Conservation (phyloP, 1,140 invertebrate genomes). For the Drosophila takahashii region DNA sequence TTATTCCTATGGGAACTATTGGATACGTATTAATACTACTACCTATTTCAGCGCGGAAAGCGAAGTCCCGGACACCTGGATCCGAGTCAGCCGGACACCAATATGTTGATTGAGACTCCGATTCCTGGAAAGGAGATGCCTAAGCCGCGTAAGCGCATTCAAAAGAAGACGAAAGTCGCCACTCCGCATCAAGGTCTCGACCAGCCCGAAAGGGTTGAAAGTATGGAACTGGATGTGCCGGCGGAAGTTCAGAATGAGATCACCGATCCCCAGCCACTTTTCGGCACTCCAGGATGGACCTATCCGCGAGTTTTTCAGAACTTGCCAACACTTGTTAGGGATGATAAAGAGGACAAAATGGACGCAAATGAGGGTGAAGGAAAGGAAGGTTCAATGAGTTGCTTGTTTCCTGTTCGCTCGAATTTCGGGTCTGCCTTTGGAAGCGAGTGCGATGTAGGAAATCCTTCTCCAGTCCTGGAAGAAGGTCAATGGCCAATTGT, state of each 20-base stretch:
- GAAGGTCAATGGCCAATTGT: no score
- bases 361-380: not conserved
- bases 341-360: not conserved
- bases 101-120: slow-evolving; percentile 22
- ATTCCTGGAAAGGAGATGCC: slow-evolving; percentile 27
- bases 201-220: not conserved
- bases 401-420: not conserved
- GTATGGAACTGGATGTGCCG: not conserved
- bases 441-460: not conserved
- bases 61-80: slow-evolving; percentile 2
- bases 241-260: not conserved
- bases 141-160: slow-evolving; percentile 24
- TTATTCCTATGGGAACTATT: not conserved
- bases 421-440: not conserved
- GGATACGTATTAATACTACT: not conserved
- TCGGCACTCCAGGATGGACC: no score
- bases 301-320: not conserved
- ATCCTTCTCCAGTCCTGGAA: not conserved
- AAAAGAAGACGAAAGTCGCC: not conserved
- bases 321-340: not conserved
- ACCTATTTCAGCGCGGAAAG: not conserved
- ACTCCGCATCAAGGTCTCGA: not conserved
- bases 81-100: slow-evolving; percentile 8
- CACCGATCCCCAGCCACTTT: not conserved
- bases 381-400: no score